Evolutionary conservation across 2,888 invertebrate genomes (phyloP).

Genomic region (Mystacides longicornis): DNA sequence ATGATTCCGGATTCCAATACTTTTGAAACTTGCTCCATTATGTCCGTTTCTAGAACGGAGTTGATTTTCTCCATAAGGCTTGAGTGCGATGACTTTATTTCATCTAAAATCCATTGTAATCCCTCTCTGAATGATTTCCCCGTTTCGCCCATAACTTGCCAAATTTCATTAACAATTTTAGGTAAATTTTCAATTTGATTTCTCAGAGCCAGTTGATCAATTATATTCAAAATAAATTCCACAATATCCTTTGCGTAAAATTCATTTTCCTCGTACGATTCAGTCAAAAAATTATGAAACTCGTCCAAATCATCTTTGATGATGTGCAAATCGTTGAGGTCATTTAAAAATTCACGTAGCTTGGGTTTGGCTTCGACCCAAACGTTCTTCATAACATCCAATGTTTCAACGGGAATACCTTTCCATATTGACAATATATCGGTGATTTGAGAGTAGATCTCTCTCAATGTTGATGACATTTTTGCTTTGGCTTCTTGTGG

Average conservation of each 20-base stretch:
- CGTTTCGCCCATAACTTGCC: conserved; percentile 81
- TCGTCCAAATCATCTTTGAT: conserved; percentile 67
- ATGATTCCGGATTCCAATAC: conserved; percentile 62
- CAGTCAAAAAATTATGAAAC: conserved; percentile 62
- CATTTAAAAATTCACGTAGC: conserved; percentile 61
- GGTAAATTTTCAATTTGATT: conserved; percentile 73
- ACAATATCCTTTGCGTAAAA: conserved; percentile 77
- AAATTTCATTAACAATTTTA: conserved; percentile 72
- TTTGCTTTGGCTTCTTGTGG: conserved; percentile 44
- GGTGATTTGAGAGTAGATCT: conserved; percentile 41
- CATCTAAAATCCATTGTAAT: conserved; percentile 64
- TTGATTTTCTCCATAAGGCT: conserved; percentile 62
- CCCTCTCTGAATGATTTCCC: conserved; percentile 72
- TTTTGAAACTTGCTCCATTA: conserved; percentile 62
- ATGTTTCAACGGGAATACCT: conserved; percentile 58
- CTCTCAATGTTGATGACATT: conserved; percentile 35
- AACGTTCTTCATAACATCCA: conserved; percentile 57
- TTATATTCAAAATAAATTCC: conserved; percentile 57
- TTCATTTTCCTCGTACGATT: conserved; percentile 73
- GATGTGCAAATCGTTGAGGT: conserved; percentile 62
- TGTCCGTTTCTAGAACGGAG: conserved; percentile 65
- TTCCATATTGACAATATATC: conserved; percentile 42
- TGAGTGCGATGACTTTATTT: conserved; percentile 62
- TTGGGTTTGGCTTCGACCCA: conserved; percentile 71
- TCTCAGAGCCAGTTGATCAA: conserved; percentile 71